Conservation (phyloP, 1,140 invertebrate species). For the Drosophila sucinea region DNA sequence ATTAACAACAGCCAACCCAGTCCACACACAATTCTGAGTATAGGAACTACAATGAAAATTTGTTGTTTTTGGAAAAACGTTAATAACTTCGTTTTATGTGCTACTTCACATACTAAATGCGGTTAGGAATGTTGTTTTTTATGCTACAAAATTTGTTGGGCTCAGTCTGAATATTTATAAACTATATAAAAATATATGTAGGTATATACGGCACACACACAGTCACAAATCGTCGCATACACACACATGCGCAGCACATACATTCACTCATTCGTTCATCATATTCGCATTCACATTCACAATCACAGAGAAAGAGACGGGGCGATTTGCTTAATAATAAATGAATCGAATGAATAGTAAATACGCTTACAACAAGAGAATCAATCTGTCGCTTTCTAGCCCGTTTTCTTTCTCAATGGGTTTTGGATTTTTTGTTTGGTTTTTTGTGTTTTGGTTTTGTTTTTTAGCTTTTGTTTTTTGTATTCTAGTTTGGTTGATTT, state of each 20-base stretch:
- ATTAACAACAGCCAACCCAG: conserved; percentile 5
- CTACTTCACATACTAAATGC: conserved; percentile 52
- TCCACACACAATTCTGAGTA: conserved; percentile 20
- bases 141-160: conserved; percentile 31
- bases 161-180: conserved; percentile 40
- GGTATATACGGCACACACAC: conserved; percentile 36
- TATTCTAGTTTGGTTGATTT: neutral
- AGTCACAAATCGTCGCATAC: conserved; percentile 9
- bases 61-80: conserved; percentile 35
- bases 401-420: conserved; percentile 39
- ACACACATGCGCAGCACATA: conserved; percentile 16
- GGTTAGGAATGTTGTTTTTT: conserved; percentile 39
- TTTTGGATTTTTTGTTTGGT: conserved; percentile 3
- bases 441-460: neutral
- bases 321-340: conserved; percentile 55
- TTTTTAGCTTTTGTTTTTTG: neutral
- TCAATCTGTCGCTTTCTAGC: conserved; percentile 31
- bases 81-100: conserved; percentile 27
- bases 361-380: conserved; percentile 66
- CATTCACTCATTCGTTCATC: neutral
- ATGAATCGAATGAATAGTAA: conserved; percentile 39
- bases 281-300: conserved; percentile 4
- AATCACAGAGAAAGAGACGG: conserved; percentile 26
- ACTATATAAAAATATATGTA: conserved; percentile 15
- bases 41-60: conserved; percentile 61